A percentile compares a stretch with the other conserved stretches of the same genome.
Conservation (phyloP, 2,888 invertebrate genomes). For the Leistus spinibarbis region DNA sequence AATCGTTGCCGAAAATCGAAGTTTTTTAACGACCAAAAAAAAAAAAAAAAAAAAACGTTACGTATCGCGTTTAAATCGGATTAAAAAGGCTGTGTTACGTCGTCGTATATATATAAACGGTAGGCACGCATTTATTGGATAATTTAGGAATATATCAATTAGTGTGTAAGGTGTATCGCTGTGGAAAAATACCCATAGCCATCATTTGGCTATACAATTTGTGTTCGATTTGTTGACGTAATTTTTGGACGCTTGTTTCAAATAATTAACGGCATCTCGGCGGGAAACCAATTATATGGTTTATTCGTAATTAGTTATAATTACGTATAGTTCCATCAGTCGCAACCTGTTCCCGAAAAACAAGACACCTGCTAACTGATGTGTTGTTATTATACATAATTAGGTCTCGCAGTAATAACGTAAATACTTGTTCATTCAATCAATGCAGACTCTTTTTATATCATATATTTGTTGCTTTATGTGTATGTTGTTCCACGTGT, state of each 20-base stretch:
- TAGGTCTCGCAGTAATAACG: background rate
- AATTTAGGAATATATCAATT: conserved; percentile 12
- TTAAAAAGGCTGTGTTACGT: conserved; percentile 50
- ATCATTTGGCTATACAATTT: conserved; percentile 24
- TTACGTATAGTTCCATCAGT: background rate
- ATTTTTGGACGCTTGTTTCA: conserved; percentile 25
- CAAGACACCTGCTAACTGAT: conserved; percentile 24
- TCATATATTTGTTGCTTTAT: background rate
- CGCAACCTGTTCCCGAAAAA: conserved; percentile 1
- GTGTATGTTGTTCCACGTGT: background rate
- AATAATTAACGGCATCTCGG: conserved; percentile 23
- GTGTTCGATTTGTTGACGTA: conserved; percentile 32
- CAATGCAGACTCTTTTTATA: background rate
- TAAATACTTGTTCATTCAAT: background rate
- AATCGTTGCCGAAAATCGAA: conserved; percentile 55
- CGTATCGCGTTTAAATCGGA: conserved; percentile 45
- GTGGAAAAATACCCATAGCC: conserved; percentile 16
- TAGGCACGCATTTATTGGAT: conserved; percentile 36
- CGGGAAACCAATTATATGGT: conserved; percentile 24
- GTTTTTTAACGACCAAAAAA: conserved; percentile 49
- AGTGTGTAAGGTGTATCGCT: conserved; percentile 5
- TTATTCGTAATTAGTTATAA: background rate
- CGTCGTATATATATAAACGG: conserved; percentile 49
- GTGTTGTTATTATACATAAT: background rate
- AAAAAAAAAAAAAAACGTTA: no score